A percentile compares a stretch with the other conserved stretches of the same genome.
These are phyloP conservation scores for Nomada fucata DNA, from an alignment of 2,888 invertebrate species.

Conservation along the genomic window DNA sequence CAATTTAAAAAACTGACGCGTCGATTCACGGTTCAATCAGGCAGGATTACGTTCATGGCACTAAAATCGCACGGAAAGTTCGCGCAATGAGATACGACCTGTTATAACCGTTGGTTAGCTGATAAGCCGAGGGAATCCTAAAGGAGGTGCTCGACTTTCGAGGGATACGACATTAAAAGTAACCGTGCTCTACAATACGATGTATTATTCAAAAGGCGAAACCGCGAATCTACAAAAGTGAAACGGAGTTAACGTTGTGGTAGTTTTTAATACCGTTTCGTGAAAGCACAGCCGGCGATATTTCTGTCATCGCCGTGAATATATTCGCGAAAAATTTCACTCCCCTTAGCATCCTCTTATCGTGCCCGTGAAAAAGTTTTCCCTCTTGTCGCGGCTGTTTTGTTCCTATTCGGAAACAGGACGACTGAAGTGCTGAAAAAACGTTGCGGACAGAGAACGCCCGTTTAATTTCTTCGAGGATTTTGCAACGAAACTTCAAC, in stretches of 20 bases:
- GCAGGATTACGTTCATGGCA: background rate
- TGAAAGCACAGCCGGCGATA: constrained; percentile 32
- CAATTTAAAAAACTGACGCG: too few relatives aligned
- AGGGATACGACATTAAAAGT: constrained; percentile 10
- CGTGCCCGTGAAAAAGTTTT: background rate
- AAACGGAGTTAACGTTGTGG: constrained; percentile 22
- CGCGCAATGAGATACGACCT: constrained; percentile 2
- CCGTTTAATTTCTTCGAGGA: background rate
- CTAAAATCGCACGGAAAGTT: background rate
- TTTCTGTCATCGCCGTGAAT: constrained; percentile 39
- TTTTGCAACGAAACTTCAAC: background rate
- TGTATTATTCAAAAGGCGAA: constrained; percentile 65
- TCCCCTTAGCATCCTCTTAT: constrained; percentile 3
- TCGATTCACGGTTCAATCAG: background rate
- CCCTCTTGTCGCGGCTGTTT: background rate
- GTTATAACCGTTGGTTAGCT: constrained; percentile 11
- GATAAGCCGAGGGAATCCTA: constrained; percentile 3
- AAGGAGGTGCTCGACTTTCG: constrained; percentile 4
- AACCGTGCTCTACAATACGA: constrained; percentile 30
- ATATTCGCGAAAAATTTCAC: constrained; percentile 52
- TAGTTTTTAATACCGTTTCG: constrained; percentile 42
- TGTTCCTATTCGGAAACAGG: background rate
- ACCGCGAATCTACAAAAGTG: constrained; percentile 59
- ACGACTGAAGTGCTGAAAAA: background rate
- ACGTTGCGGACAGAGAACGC: background rate